Base-by-base conservation (phyloP, 2,797 vertebrate genomes). In the Clarias platycephalus region DNA sequence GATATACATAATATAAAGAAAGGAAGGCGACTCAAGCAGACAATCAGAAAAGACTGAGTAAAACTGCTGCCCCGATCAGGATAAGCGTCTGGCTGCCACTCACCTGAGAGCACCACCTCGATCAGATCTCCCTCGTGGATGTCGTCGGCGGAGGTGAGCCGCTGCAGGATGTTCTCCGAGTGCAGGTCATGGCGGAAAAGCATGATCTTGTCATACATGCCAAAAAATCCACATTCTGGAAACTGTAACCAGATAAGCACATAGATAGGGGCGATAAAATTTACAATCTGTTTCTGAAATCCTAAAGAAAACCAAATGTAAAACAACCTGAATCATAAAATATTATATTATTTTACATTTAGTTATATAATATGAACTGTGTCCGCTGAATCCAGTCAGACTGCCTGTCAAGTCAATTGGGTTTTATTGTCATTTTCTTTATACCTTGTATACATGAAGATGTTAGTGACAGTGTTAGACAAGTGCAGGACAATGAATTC, bases 171-270 rank as follows among this genome's bases (percentile, higher is more conserved):
- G 95, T 99, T 99, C 89, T 99, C 97, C 16, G 97, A 97, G 82
- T 93, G 97, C 92, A 99, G 93, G 93, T 99, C 94, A 91, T 99
- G 97, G 87, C 97, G 97, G 92, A 99, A 99, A 84, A 98, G 95
- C 89, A 98, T 94, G 94, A 99, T 98, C 95, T 99, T 98, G 94
- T 98, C 98, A 87, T 98, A 98, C 97, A 99, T 97, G 91, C 97
- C 97, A 89, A 98, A 98, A 94, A 98, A 99, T 88, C 97, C 97
- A 88, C 97, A 98, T 94, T 99, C 97, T 80, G 98, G 98, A 90
- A 97, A 96, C 96, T 97, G 92, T 62, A 40, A 74, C 9, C 37
- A 72, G 67, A 84, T 26, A 31, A 80, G 18, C 57, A 72, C 66
- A 70, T 9, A 70, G 6, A 81, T 4, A 81, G 6, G n/a, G 31